Base-by-base conservation (phyloP, 2,113 vertebrate genomes). In the Bos javanicus region DNA sequence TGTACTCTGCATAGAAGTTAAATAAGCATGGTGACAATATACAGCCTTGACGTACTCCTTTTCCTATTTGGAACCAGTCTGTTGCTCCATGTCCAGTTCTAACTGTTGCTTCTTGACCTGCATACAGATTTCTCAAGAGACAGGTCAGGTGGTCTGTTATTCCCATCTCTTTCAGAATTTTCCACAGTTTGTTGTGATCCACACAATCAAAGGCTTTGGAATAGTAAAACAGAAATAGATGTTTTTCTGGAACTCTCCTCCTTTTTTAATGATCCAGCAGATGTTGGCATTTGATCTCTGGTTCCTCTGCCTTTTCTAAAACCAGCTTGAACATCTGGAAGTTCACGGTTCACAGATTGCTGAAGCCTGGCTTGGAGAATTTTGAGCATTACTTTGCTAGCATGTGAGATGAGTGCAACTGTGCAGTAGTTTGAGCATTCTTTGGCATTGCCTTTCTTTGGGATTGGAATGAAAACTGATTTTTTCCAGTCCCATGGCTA, bases 191-290 rank as follows among this genome's bases (percentile, higher is more conserved):
- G 33, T 62, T 62, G 3, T 62, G 60, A 62, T 62, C 28, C 15
- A 64, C 60, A 64, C 62, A 64, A 15, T n/a, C 62, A 33, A 64
- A 64, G 15, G 15, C 62, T 64, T 64, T 64, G 2, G 7, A 30
- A n/a, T n/a, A 64, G 30, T 2, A 17, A 17, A 64, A 15, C 30
- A 64, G 30, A n/a, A 64, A 33, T 64, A 64, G 62, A n/a, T 64
- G 7, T 64, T n/a, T 64, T 64, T n/a, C 62, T 64, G 30, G 62
- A 64, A n/a, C 30, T 64, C 15, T 64, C 7, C n/a, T 64, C 15
- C 62, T 64, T n/a, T 64, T 64, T n/a, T 1, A 6, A 64, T 64
- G 60, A 33, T 16, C 14, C 60, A 33, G 0, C 0, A 2, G 15
- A n/a, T n/a, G 30, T n/a, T 64, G 62, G 15, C 62, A n/a, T 64